Conservation (phyloP, 2,888 invertebrate species). For the Cryptocephalus moraei region DNA sequence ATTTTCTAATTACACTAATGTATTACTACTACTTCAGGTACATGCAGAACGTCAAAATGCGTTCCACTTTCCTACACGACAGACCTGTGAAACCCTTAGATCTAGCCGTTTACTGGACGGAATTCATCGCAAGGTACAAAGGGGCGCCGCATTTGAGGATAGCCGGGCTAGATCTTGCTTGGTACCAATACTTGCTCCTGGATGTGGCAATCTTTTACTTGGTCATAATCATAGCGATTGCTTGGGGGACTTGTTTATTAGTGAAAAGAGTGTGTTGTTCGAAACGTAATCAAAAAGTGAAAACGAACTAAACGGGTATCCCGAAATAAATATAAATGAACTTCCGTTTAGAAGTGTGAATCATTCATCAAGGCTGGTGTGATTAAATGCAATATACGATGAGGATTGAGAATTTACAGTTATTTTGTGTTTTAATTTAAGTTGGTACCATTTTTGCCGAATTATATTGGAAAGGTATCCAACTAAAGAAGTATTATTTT, state of each 20-base stretch:
- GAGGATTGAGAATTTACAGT: too few species aligned
- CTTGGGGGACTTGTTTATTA: neutral
- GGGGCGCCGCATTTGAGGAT: slow-evolving; percentile 8
- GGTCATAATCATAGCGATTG: neutral
- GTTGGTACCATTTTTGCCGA: too few species aligned
- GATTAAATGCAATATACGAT: too few species aligned
- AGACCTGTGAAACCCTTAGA: slow-evolving; percentile 8
- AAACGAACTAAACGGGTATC: neutral
- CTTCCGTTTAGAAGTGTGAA: too few species aligned
- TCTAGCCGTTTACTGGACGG: slow-evolving; percentile 9
- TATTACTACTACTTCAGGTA: neutral
- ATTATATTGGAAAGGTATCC: too few species aligned
- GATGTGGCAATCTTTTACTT: slow-evolving; percentile 1
- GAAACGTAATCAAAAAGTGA: neutral
- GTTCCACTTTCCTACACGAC: slow-evolving; percentile 1
- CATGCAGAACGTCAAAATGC: slow-evolving; percentile 1
- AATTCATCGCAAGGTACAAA: slow-evolving; percentile 8
- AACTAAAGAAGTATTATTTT: too few species aligned
- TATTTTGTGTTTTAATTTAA: too few species aligned
- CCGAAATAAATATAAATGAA: too few species aligned
- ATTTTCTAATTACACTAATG: too few species aligned
- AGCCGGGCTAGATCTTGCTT: slow-evolving; percentile 6
- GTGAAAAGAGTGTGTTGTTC: neutral
- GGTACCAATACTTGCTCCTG: slow-evolving; percentile 7
- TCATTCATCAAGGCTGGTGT: too few species aligned